Percentiles rank a stretch among this genome's conserved stretches.
Evolutionary conservation across 2,113 vertebrate species (phyloP).

Genomic region (Leptobrachium leishanense): DNA sequence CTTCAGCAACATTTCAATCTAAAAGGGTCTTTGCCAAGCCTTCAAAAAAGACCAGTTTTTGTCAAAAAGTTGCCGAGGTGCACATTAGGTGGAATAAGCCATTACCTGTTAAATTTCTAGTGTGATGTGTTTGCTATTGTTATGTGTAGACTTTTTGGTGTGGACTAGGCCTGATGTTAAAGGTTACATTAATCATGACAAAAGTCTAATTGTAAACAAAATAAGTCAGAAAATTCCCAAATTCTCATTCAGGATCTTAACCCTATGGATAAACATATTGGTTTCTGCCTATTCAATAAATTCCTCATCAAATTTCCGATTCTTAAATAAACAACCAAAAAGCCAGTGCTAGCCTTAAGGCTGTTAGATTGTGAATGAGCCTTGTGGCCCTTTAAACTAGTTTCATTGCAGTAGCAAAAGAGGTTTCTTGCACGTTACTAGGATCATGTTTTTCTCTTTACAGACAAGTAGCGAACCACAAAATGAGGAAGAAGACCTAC

Average conservation of each 20-base stretch:
- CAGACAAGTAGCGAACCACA: not conserved
- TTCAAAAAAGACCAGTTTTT: no score
- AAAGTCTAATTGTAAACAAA: not conserved
- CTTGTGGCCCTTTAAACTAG: conserved; percentile 7
- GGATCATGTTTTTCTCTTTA: not conserved
- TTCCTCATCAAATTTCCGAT: not conserved
- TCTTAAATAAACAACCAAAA: not conserved
- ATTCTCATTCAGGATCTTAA: not conserved
- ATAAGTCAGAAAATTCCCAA: not conserved
- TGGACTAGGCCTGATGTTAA: no score
- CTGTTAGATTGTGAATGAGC: not conserved
- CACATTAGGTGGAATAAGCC: no score
- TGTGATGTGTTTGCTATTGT: no score
- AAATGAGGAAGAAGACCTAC: conserved; percentile 14
- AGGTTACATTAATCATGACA: no score
- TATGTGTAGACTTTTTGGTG: no score
- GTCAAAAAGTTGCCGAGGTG: no score
- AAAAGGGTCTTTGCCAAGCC: no score
- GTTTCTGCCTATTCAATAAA: not conserved
- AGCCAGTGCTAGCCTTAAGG: not conserved
- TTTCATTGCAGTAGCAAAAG: conserved; percentile 7
- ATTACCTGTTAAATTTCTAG: no score
- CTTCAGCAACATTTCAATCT: no score
- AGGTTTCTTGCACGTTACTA: conserved; percentile 1
- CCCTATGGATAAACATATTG: not conserved